phyloP scores from a whole-genome alignment of 2,797 vertebrate species.

The Rhinogobio ventralis region DNA sequence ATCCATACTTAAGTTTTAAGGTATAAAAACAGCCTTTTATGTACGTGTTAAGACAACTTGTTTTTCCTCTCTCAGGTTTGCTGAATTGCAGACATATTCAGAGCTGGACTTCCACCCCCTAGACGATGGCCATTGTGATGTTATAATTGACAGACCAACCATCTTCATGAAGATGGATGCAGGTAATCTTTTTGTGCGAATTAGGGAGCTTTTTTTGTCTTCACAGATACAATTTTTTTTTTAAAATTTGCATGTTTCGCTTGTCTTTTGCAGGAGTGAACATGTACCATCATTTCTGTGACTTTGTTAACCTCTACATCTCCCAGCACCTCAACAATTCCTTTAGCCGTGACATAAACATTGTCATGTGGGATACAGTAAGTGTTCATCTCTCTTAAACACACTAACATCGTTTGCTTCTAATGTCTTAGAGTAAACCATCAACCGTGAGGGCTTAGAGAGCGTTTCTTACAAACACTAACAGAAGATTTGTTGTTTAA shows the following conservation, averaged over 20 bases:
- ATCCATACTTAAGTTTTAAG: not conserved
- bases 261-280: constrained; percentile 85
- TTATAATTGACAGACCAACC: constrained; percentile 88
- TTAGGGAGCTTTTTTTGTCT: not conserved
- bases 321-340: constrained; percentile 96
- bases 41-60: not conserved
- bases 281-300: constrained; percentile 99
- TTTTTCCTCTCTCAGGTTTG: constrained; percentile 73
- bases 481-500: not conserved
- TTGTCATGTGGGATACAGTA: constrained; percentile 97
- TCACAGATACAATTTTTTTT: not conserved
- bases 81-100: constrained; percentile 89
- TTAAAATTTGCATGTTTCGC: not conserved
- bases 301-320: constrained; percentile 96
- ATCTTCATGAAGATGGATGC: constrained; percentile 98
- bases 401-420: not conserved
- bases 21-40: not conserved
- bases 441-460: not conserved
- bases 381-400: constrained; percentile 6
- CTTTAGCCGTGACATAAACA: constrained; percentile 89
- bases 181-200: constrained; percentile 73
- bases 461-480: not conserved
- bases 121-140: constrained; percentile 86
- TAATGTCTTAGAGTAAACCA: not conserved
- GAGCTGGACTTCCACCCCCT: constrained; percentile 84